A percentile compares a stretch with the other conserved stretches of the same genome.
phyloP scores from a whole-genome alignment of 2,113 vertebrate genomes.

The Pleuronectes platessa region DNA sequence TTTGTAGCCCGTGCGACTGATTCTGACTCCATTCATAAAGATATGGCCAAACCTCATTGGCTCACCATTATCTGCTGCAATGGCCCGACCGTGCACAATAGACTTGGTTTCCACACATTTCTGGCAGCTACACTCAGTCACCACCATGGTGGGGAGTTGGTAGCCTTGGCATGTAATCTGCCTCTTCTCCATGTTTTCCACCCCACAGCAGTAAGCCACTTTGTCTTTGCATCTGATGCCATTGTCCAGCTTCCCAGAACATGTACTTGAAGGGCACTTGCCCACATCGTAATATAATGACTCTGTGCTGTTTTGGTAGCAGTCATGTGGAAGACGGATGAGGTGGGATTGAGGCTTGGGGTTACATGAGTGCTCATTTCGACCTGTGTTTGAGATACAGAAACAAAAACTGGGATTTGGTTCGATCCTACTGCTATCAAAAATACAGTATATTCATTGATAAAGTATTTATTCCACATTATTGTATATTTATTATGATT shows the following conservation, averaged over 20 bases:
- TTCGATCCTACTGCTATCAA: not conserved
- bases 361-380: conserved; percentile 84
- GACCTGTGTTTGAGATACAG: conserved; percentile 79
- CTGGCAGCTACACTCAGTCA: conserved; percentile 88
- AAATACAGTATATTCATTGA: not conserved
- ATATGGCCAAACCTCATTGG: conserved; percentile 96
- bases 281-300: conserved; percentile 93
- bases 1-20: conserved; percentile 96
- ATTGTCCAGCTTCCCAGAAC: conserved; percentile 87
- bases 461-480: not conserved
- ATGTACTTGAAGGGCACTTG: conserved; percentile 87
- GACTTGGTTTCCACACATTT: conserved; percentile 89
- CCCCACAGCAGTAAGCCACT: conserved; percentile 89
- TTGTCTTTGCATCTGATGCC: conserved; percentile 91
- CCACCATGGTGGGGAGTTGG: conserved; percentile 89
- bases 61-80: conserved; percentile 91
- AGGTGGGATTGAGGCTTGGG: conserved; percentile 88
- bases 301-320: conserved; percentile 90
- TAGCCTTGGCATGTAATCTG: conserved; percentile 89
- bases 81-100: conserved; percentile 88
- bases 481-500: conserved; percentile 4
- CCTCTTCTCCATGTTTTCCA: conserved; percentile 86
- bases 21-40: conserved; percentile 88
- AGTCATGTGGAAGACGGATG: conserved; percentile 92
- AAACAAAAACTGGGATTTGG: conserved; percentile 24